Evolutionary conservation across 1,140 invertebrate genomes (phyloP), one percentile per base, ranked within the genome.

Genomic region (Pteromalus puparum): DNA sequence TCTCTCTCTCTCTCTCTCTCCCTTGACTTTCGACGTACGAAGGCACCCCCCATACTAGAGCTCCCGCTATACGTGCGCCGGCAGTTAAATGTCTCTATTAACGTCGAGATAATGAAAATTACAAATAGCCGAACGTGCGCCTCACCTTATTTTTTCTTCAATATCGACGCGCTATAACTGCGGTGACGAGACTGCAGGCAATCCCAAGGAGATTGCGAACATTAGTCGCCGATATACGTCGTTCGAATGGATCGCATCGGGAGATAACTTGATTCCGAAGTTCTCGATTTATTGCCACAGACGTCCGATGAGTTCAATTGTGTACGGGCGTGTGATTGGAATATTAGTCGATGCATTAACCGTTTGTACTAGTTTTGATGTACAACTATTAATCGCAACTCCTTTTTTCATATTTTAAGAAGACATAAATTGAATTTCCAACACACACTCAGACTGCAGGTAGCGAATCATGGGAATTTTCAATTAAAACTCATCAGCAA

Each of bases 31-130:
- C 73, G 77, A 84, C 83, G 77, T 34, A 46, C 34, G 70, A 67
- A 12, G 77, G 26, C 89, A 88, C 87, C 88, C 92, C 92, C 92
- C 92, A 42, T 42, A 10, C 10, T 42, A 9, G 6, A 92, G 92
- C 90, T 91, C 89, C 87, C 91, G 6, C 30, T 92, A 93, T 92
- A 93, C 92, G 92, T 93, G 92, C 90, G 86, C 80, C 81, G 89
- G 89, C 90, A 90, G 86, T 89, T 92, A 90, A 93, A 93, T 92
- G 91, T 89, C 87, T 88, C 85, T 88, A 89, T 93, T 92, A 90
- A 89, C 90, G 88, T 88, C 83, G 88, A 92, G 92, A 93, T 93
- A 93, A 93, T 93, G 92, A 92, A 93, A 93, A 93, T 93, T 93
- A 93, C 92, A 92, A 93, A 93, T 92, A 90, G 90, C 89, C 89